Base-by-base conservation (phyloP, 2,797 vertebrate genomes). In the Echeneis naucrates region DNA sequence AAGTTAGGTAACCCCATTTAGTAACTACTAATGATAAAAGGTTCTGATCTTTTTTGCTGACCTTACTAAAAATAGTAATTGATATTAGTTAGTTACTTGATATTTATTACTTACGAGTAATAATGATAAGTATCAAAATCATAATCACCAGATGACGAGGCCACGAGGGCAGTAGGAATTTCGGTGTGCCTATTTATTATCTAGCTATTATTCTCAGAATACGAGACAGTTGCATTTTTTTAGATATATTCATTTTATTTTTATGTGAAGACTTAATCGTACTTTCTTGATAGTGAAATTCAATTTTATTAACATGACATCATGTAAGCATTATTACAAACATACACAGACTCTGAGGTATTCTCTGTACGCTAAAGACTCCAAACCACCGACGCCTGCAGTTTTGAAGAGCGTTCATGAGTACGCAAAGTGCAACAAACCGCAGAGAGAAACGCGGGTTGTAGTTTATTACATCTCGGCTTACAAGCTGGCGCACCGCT, bases 381-480 rank as follows among this genome's bases (percentile, higher is more conserved):
- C 38, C 53, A 80, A 82, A 75, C 19, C 54, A 51, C 68, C 17
- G 51, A 72, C 53, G 55, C 37, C 65, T 68, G 77, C 74, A 85
- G 88, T 80, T 89, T 84, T 83, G 75, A 74, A 66, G 52, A 90
- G 48, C 69, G 64, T 81, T 73, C 81, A 65, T 45, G 79, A 77
- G 81, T 73, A 91, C 92, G 92, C 93, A 88, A 78, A 92, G 84
- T 83, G 82, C 87, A 75, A 65, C 74, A 78, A 73, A 75, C 83
- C 24, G 54, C 85, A 73, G 80, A 30, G 75, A 44, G 59, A 75
- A 87, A 85, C 88, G 94, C 92, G 92, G 88, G 70, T 79, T 94
- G 95, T 95, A 95, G 95, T 96, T 88, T 65, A 2, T 4, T 0
- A 0, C 0, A 1, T 12, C 0, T 32, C 50, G 1, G 10, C 2